Conservation (phyloP, 2,888 invertebrate genomes). For the Norana najaformis region DNA sequence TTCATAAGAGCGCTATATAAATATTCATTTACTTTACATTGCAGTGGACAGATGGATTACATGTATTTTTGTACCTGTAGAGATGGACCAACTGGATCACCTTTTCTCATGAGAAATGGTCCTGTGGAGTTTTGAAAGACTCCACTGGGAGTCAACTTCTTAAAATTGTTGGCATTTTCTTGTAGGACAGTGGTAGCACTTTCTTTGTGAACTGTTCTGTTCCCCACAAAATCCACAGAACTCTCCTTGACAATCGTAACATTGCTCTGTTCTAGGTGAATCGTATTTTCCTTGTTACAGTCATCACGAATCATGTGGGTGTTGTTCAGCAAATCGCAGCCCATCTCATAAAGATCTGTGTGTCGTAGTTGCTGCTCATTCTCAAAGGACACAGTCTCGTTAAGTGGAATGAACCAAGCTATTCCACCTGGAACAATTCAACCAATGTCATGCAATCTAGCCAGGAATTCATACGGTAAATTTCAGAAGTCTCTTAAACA, state of each 20-base stretch:
- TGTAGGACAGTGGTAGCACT: neutral
- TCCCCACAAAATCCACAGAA: neutral
- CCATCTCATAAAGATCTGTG: neutral
- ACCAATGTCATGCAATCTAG: neutral
- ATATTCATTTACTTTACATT: neutral
- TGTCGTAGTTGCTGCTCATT: neutral
- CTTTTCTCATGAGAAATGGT: neutral
- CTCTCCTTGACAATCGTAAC: neutral
- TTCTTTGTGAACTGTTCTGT: neutral
- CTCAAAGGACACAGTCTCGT: slow-evolving; percentile 39
- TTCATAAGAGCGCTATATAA: neutral
- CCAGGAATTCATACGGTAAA: neutral
- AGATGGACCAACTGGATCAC: neutral
- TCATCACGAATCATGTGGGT: neutral
- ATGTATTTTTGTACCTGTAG: neutral
- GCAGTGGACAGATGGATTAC: neutral
- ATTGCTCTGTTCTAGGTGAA: neutral
- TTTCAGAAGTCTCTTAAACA: neutral
- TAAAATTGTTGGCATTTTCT: neutral
- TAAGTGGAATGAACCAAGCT: slow-evolving; percentile 53
- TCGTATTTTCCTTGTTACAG: neutral
- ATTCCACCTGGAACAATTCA: slow-evolving; percentile 39
- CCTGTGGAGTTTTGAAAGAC: neutral
- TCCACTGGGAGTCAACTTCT: neutral
- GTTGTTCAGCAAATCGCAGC: neutral